Evolutionary conservation across 2,888 invertebrate species (phyloP).

Genomic region (Linyphia triangularis): DNA sequence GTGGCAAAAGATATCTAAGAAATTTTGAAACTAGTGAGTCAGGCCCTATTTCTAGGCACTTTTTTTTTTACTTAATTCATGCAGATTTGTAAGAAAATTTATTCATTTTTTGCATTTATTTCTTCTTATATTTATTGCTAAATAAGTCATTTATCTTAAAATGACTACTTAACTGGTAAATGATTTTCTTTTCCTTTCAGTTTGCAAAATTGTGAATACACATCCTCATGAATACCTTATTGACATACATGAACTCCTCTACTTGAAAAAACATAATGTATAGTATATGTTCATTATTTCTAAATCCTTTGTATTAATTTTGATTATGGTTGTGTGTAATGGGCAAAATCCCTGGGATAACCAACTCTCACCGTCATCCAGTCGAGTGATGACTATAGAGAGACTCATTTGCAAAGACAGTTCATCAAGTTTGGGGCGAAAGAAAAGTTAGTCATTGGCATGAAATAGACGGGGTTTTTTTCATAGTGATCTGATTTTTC

Average conservation of each 20-base stretch:
- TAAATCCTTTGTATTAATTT: too few relatives aligned
- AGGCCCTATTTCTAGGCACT: background rate
- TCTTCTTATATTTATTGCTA: background rate
- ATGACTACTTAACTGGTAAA: background rate
- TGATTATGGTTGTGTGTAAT: background rate
- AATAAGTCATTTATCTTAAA: too few relatives aligned
- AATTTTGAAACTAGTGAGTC: slow-evolving; percentile 65
- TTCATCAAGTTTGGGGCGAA: too few relatives aligned
- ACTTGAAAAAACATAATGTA: slow-evolving; percentile 60
- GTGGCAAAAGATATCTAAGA: slow-evolving; percentile 23
- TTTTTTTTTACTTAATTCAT: background rate
- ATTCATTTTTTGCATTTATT: background rate
- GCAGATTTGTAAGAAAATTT: background rate
- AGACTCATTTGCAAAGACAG: too few relatives aligned
- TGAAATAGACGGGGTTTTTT: too few relatives aligned
- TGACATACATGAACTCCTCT: slow-evolving; percentile 64
- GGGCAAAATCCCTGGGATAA: too few relatives aligned
- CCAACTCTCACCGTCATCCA: too few relatives aligned
- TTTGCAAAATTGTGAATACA: slow-evolving; percentile 66
- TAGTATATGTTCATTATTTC: too few relatives aligned
- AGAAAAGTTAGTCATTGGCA: too few relatives aligned
- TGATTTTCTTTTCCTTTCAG: slow-evolving; percentile 39
- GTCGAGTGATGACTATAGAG: too few relatives aligned
- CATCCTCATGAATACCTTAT: slow-evolving; percentile 71
- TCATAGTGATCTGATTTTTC: too few relatives aligned